Evolutionary conservation across 1,140 invertebrate genomes (phyloP).

Genomic region (Procambarus clarkii): DNA sequence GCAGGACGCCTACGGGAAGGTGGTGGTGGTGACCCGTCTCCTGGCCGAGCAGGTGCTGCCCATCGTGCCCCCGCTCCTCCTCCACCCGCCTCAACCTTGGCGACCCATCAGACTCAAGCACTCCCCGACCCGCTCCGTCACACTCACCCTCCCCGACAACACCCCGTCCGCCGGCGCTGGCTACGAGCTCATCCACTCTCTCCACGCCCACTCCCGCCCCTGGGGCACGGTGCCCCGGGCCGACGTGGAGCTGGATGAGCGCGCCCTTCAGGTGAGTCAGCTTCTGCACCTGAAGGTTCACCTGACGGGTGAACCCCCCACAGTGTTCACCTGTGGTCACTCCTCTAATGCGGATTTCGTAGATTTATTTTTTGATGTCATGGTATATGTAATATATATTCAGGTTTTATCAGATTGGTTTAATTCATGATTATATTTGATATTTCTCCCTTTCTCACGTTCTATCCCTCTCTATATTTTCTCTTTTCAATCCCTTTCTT

Average conservation of each 20-base stretch:
- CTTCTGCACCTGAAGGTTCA: no score
- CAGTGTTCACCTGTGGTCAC: no score
- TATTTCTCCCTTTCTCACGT: no score
- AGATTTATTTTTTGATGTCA: no score
- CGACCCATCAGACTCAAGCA: conserved; percentile 57
- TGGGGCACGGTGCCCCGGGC: conserved; percentile 76
- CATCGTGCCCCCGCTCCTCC: conserved; percentile 57
- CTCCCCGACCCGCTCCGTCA: conserved; percentile 34
- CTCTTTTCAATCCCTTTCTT: no score
- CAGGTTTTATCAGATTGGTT: no score
- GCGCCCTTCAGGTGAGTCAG: conserved; percentile 35
- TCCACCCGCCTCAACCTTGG: conserved; percentile 16
- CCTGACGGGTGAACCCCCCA: no score
- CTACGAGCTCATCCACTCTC: conserved; percentile 45
- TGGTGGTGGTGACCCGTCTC: conserved; percentile 77
- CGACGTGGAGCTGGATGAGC: conserved; percentile 74
- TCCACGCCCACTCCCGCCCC: conserved; percentile 75
- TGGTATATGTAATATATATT: no score
- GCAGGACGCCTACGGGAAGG: conserved; percentile 77
- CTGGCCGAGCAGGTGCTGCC: conserved; percentile 76
- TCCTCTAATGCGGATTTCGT: no score
- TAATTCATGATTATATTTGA: no score
- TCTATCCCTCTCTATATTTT: no score
- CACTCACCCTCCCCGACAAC: conserved; percentile 28
- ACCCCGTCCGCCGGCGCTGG: conserved; percentile 21